Percentiles rank a stretch among this genome's conserved stretches.
These are phyloP conservation scores for Pelagia noctiluca DNA, from an alignment of 30 jellyfish, hydroid and myxozoan genomes.

Conservation along the genomic window DNA sequence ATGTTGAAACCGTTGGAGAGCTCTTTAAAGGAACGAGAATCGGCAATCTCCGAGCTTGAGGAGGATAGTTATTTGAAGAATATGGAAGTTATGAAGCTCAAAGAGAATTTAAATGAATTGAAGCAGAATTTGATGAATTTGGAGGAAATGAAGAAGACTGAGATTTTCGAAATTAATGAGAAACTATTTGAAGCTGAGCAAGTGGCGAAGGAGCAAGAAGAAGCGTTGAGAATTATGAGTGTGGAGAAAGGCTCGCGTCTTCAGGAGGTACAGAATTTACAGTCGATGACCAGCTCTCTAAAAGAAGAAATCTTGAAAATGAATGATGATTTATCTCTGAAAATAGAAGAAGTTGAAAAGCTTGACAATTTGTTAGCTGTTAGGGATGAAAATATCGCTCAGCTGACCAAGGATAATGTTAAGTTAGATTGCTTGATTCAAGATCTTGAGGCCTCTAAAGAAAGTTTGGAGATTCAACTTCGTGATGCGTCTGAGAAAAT, in stretches of 20 bases:
- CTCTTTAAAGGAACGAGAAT: constrained; percentile 19
- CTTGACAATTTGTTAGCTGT: neutral
- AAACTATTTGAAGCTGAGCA: constrained; percentile 1
- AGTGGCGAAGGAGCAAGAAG: neutral
- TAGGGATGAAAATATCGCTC: no score
- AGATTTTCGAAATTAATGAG: constrained; percentile 41
- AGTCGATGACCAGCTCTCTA: neutral
- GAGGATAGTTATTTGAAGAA: constrained; percentile 5
- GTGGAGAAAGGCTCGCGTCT: neutral
- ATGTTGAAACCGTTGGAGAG: constrained; percentile 21
- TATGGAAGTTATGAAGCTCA: constrained; percentile 1
- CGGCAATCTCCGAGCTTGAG: constrained; percentile 2
- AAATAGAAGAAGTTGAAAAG: neutral
- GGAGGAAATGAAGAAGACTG: constrained; percentile 31
- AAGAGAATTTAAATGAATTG: constrained; percentile 17
- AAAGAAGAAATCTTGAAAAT: neutral
- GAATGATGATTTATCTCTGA: neutral
- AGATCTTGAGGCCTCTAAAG: no score
- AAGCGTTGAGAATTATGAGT: neutral
- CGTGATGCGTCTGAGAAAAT: no score
- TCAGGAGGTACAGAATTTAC: neutral
- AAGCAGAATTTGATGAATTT: constrained; percentile 16
- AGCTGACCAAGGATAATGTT: no score
- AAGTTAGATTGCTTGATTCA: no score
- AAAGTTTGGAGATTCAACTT: no score